Evolutionary conservation across 2,113 vertebrate species (phyloP).

Genomic region (Pterocles gutturalis): DNA sequence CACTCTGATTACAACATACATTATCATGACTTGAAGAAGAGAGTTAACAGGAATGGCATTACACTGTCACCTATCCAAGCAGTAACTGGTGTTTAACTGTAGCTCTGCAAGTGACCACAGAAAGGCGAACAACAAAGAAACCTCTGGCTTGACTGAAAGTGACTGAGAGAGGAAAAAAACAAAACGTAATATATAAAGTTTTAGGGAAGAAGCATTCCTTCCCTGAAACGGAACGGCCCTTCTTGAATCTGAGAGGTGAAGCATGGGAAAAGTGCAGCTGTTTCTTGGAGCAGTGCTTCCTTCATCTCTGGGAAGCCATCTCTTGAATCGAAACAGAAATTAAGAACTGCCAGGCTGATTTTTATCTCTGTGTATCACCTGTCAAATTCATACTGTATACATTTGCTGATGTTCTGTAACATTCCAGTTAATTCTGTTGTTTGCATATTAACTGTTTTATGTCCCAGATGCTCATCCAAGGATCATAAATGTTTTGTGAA

Average conservation of each 20-base stretch:
- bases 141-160: neutral
- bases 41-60: neutral
- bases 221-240: neutral
- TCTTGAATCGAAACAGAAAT: conserved; percentile 20
- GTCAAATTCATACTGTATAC: neutral
- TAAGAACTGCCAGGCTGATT: conserved; percentile 16
- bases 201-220: neutral
- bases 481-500: neutral
- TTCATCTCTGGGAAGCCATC: neutral
- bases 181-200: neutral
- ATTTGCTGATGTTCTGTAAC: neutral
- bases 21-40: neutral
- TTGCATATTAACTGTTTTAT: neutral
- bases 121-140: conserved; percentile 3
- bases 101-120: neutral
- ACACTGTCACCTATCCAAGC: neutral
- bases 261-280: neutral
- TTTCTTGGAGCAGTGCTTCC: neutral
- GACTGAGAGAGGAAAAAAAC: neutral
- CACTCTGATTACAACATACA: neutral
- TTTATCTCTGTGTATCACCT: neutral
- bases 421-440: neutral
- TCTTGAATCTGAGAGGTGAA: neutral
- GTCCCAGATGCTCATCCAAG: neutral
- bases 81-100: neutral